These are phyloP conservation scores for Drosophila antonietae DNA, from an alignment of 2,888 invertebrate species.

Conservation along the genomic window DNA sequence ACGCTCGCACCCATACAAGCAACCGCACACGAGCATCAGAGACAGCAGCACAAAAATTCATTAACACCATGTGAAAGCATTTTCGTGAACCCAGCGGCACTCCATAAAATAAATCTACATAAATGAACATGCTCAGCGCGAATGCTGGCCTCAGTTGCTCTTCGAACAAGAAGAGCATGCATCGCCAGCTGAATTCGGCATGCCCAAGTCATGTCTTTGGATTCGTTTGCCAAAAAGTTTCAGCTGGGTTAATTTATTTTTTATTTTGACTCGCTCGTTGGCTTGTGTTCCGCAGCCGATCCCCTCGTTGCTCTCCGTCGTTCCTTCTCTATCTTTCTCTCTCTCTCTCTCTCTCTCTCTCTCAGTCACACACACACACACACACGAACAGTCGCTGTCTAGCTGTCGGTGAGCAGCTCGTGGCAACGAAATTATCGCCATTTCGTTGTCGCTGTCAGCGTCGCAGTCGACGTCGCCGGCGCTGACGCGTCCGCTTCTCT, in stretches of 20 bases:
- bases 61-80: constrained; percentile 63
- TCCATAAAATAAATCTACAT: background rate
- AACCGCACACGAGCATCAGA: constrained; percentile 6
- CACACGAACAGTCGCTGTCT: constrained; percentile 5
- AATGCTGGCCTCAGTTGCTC: background rate
- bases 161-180: background rate
- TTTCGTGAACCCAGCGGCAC: constrained; percentile 33
- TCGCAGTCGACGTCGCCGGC: constrained; percentile 11
- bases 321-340: too few species aligned
- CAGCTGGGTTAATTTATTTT: constrained; percentile 36
- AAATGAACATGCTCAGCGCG: background rate
- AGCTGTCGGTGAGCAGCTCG: constrained; percentile 56
- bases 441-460: constrained; percentile 31
- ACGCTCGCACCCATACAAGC: constrained; percentile 2
- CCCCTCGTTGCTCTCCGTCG: background rate
- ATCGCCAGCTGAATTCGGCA: background rate
- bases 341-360: background rate
- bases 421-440: constrained; percentile 68
- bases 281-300: constrained; percentile 15
- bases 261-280: constrained; percentile 22
- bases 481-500: constrained; percentile 22
- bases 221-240: constrained; percentile 12
- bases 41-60: constrained; percentile 63
- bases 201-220: constrained; percentile 4
- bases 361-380: background rate